phyloP scores from a whole-genome alignment of 2,888 invertebrate genomes.

The Junonia oenone region DNA sequence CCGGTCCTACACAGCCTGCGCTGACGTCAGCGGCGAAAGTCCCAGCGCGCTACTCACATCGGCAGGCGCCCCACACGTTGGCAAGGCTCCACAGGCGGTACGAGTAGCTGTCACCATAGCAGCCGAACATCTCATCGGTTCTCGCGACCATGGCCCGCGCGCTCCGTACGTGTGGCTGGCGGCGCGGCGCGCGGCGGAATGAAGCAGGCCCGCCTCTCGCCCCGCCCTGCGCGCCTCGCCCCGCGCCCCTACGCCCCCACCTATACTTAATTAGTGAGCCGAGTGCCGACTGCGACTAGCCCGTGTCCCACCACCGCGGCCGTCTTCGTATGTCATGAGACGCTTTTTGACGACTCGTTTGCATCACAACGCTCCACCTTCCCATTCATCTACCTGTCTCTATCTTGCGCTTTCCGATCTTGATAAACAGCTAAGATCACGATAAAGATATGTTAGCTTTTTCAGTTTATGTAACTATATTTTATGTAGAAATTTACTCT shows the following conservation, averaged over 20 bases:
- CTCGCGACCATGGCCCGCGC: constrained; percentile 90
- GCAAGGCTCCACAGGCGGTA: constrained; percentile 88
- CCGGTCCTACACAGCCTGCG: constrained; percentile 39
- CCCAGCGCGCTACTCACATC: constrained; percentile 81
- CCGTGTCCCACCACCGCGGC: constrained; percentile 37
- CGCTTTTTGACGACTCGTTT: constrained; percentile 23
- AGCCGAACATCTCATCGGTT: constrained; percentile 87
- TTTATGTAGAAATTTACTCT: not conserved
- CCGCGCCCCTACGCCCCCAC: constrained; percentile 39
- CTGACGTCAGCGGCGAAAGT: constrained; percentile 5
- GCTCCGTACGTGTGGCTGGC: constrained; percentile 52
- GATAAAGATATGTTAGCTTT: not conserved
- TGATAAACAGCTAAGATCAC: not conserved
- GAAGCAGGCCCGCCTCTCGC: constrained; percentile 56
- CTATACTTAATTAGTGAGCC: constrained; percentile 70
- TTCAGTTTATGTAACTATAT: not conserved
- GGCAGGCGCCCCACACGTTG: constrained; percentile 87
- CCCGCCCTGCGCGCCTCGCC: constrained; percentile 43
- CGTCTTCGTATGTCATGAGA: constrained; percentile 28
- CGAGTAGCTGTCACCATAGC: constrained; percentile 86
- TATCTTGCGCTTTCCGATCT: constrained; percentile 41
- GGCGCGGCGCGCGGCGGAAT: constrained; percentile 76
- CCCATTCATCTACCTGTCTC: constrained; percentile 57
- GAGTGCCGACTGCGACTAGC: constrained; percentile 33
- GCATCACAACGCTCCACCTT: constrained; percentile 55